These are phyloP conservation scores for Pseudorhiza aurosa DNA, from an alignment of 30 jellyfish, hydroid and myxozoan genomes.

Conservation along the genomic window DNA sequence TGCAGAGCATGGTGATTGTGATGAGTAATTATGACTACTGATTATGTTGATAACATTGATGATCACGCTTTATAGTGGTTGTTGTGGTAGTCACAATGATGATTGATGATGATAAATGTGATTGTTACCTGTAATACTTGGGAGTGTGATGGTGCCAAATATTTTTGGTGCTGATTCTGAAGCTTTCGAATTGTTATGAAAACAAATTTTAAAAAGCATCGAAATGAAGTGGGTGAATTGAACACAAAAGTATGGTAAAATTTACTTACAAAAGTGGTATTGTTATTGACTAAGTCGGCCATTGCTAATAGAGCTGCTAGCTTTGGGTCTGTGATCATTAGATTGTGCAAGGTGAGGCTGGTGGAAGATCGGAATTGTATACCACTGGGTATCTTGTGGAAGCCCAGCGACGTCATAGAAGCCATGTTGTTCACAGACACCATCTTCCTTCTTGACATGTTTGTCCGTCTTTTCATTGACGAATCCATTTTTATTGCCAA, in stretches of 20 bases:
- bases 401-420: conserved; percentile 39
- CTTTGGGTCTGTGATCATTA: conserved; percentile 10
- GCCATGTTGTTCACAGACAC: conserved; percentile 1
- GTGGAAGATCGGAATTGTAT: conserved; percentile 36
- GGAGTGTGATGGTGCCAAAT: too few species aligned
- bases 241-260: neutral
- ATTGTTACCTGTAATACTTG: too few species aligned
- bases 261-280: conserved; percentile 5
- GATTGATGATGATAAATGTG: too few species aligned
- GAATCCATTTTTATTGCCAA: conserved; percentile 27
- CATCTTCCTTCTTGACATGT: neutral
- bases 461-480: neutral
- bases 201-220: too few species aligned
- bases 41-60: too few species aligned
- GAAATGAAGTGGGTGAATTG: too few species aligned
- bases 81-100: too few species aligned
- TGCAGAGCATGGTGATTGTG: too few species aligned
- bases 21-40: too few species aligned
- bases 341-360: conserved; percentile 16
- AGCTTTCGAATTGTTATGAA: too few species aligned
- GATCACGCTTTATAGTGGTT: too few species aligned
- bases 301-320: conserved; percentile 4
- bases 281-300: conserved; percentile 16
- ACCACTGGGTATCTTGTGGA: neutral
- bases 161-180: too few species aligned